phyloP scores from a whole-genome alignment of 2,888 invertebrate genomes.

The Ochropleura plecta region DNA sequence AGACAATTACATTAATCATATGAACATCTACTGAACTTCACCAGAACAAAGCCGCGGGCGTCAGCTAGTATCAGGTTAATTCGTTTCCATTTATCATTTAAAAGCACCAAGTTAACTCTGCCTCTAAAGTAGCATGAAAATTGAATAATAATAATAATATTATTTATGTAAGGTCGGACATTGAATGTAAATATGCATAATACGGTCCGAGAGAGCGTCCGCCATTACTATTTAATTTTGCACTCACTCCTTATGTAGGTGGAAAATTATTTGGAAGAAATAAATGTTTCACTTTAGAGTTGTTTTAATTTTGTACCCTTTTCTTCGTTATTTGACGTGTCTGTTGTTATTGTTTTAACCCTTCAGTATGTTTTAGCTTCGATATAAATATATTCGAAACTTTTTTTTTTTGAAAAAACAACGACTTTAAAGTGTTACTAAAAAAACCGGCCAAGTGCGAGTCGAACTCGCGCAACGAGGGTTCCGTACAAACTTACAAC shows the following conservation, averaged over 20 bases:
- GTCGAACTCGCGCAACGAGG: too few relatives aligned
- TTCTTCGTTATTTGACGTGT: neutral
- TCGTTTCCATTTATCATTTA: neutral
- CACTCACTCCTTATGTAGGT: conserved; percentile 17
- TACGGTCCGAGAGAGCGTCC: conserved; percentile 1
- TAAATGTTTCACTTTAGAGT: conserved; percentile 27
- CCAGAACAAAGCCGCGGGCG: too few relatives aligned
- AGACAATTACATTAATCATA: neutral
- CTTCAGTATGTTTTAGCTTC: neutral
- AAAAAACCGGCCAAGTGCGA: neutral
- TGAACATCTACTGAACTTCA: neutral
- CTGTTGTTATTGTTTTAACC: neutral
- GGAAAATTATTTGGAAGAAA: conserved; percentile 12
- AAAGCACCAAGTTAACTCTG: neutral
- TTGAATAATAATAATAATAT: conserved; percentile 19
- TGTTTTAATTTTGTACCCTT: neutral
- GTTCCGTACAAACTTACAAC: too few relatives aligned
- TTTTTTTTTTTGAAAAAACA: neutral
- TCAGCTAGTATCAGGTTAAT: too few relatives aligned
- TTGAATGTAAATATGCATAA: conserved; percentile 32
- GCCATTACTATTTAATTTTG: conserved; percentile 30
- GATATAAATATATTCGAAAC: neutral
- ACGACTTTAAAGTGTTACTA: neutral
- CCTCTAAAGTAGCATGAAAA: neutral
- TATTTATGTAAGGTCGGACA: conserved; percentile 14